These are phyloP conservation scores for Diabrotica balteata DNA, from an alignment of 2,888 invertebrate species.

Conservation along the genomic window DNA sequence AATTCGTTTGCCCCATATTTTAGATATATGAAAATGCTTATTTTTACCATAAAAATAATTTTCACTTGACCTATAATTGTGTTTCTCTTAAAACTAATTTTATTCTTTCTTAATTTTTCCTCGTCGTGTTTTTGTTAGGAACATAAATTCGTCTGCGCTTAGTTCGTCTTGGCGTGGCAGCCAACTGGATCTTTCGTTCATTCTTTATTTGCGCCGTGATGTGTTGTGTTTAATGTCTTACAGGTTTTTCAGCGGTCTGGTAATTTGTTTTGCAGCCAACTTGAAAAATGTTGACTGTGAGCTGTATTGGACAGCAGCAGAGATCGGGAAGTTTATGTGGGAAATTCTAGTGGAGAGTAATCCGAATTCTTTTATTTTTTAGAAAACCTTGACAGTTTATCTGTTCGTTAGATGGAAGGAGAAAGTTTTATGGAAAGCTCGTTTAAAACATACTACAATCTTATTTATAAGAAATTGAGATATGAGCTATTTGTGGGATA, in stretches of 20 bases:
- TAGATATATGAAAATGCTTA: too few relatives aligned
- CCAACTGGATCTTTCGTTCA: conserved; percentile 9
- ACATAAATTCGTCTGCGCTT: conserved; percentile 3
- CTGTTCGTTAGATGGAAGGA: too few relatives aligned
- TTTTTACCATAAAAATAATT: too few relatives aligned
- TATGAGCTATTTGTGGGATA: too few relatives aligned
- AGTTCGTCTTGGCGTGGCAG: conserved; percentile 9
- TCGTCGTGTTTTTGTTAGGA: conserved; percentile 1
- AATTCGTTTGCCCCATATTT: too few relatives aligned
- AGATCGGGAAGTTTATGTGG: background rate
- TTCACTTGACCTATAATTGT: too few relatives aligned
- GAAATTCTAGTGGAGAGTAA: background rate
- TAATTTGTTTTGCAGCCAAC: conserved; percentile 12
- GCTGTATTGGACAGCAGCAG: conserved; percentile 10
- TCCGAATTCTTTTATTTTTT: background rate
- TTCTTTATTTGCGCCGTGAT: conserved; percentile 15
- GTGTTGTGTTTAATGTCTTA: conserved; percentile 14
- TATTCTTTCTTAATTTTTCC: conserved; percentile 9
- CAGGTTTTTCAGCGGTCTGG: conserved; percentile 12
- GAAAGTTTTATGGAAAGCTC: too few relatives aligned
- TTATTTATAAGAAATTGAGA: too few relatives aligned
- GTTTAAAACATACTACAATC: too few relatives aligned
- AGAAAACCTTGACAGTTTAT: too few relatives aligned
- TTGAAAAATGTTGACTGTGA: conserved; percentile 11
- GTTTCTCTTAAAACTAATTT: background rate